Conservation (phyloP, 2,888 invertebrate species). For the Dascillus cervinus region DNA sequence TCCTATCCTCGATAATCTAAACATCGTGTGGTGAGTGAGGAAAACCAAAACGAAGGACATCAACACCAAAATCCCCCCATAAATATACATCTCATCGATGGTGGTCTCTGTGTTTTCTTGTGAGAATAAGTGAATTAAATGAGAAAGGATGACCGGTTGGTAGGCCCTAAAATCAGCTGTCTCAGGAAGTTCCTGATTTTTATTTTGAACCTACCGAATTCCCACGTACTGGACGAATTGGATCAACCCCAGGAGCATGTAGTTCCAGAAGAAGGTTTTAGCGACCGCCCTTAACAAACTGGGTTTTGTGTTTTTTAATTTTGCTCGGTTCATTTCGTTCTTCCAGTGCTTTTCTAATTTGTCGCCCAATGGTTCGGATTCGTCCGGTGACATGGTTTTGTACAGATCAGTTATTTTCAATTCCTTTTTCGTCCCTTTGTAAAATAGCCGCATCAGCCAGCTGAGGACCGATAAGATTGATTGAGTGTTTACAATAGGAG, state of each 20-base stretch:
- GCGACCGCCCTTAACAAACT: conserved; percentile 50
- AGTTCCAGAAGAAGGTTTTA: conserved; percentile 50
- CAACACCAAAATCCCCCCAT: conserved; percentile 15
- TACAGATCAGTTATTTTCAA: conserved; percentile 58
- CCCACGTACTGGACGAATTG: conserved; percentile 47
- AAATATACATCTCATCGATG: conserved; percentile 16
- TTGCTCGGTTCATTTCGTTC: conserved; percentile 50
- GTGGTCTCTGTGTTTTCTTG: conserved; percentile 1
- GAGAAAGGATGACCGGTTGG: conserved; percentile 14
- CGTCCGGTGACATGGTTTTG: conserved; percentile 51
- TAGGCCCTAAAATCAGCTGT: conserved; percentile 8
- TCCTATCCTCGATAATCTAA: conserved; percentile 54
- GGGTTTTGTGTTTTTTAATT: conserved; percentile 45
- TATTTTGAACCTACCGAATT: conserved; percentile 43
- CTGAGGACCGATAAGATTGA: conserved; percentile 24
- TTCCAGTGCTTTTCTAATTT: conserved; percentile 54
- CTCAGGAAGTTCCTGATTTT: neutral
- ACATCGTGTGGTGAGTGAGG: conserved; percentile 52
- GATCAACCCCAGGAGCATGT: conserved; percentile 49
- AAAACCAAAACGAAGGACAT: conserved; percentile 15
- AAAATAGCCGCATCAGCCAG: conserved; percentile 34
- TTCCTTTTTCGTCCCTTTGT: conserved; percentile 50
- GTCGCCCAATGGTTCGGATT: conserved; percentile 55
- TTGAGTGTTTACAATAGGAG: neutral
- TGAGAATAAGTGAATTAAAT: conserved; percentile 14